Conservation (phyloP, 2,888 invertebrate genomes). For the Rhodophaea formosa region DNA sequence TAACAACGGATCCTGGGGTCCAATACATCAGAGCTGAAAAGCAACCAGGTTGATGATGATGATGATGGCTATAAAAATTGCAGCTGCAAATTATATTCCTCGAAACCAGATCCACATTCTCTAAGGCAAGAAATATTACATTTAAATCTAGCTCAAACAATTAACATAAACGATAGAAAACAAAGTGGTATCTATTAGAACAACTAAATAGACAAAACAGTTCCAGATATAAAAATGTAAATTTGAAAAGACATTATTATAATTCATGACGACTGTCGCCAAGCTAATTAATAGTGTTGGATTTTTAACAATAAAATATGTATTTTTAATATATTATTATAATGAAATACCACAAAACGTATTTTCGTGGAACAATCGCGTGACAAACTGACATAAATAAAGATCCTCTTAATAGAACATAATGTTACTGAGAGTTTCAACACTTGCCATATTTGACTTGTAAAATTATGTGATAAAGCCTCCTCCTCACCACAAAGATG, state of each 20-base stretch:
- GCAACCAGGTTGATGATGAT: too few species aligned
- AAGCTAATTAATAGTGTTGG: constrained; percentile 2
- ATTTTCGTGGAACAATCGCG: constrained; percentile 3
- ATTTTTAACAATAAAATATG: constrained; percentile 5
- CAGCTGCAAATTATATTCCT: too few species aligned
- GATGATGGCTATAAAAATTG: too few species aligned
- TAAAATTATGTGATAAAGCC: background rate
- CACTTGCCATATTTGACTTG: background rate
- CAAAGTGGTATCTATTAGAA: background rate
- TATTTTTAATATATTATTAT: background rate
- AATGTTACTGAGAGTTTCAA: background rate
- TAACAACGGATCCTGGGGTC: too few species aligned
- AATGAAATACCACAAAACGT: background rate
- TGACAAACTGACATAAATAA: constrained; percentile 2
- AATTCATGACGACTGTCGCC: background rate
- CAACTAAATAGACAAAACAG: background rate
- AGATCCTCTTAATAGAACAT: background rate
- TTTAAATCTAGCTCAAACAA: too few species aligned
- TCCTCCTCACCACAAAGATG: too few species aligned
- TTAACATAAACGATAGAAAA: background rate
- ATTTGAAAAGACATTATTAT: background rate
- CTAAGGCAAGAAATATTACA: too few species aligned
- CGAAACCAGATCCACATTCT: too few species aligned
- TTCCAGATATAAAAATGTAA: background rate
- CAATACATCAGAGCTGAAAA: too few species aligned